Evolutionary conservation across 2,888 invertebrate genomes (phyloP), one percentile per base, ranked within the genome.

Genomic region (Oscheius sp.): DNA sequence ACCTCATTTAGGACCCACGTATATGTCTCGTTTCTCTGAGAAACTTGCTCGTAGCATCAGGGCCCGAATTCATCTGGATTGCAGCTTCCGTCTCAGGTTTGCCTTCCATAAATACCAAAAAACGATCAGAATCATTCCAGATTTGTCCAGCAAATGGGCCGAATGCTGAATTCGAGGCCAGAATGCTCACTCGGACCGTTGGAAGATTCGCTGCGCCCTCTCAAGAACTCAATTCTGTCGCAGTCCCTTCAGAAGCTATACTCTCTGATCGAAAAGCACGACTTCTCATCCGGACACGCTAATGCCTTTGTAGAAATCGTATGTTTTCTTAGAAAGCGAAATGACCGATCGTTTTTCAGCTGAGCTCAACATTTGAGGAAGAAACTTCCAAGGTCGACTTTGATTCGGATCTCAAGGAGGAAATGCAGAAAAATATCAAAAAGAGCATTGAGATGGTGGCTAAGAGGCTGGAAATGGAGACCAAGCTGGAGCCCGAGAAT

Each of bases 221-320:
- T 87, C 33, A 87, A 87, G 73, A 77, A 82, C 47, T 77, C 85
- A 2, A 76, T 87, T 33, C 78, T 87, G 10, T 80, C 83, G 7
- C 85, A 93, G 86, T 95, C 95, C 1, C 92, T 95, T 79, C 94
- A 94, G 0, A 92, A 94, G 78, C 91, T 96, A 35, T 92, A 95
- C 81, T 94, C 95, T 88, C 93, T 94, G 7, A 94, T 95, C 0
- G 93, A 95, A 87, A 92, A 93, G 73, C 81, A 84, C 55, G 81
- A 84, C 62, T 80, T 84, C 63, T 70, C 80, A 9, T 73, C 77
- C 0, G 58, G 79, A 4, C 77, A 80, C 66, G 76, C 81, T 2
- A 80, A 78, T 53, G 76, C 81, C n/a, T 84, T 84, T 70, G 82
- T 82, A 9, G 84, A 84, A 59, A 73, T 80, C 51, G 70, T 70